phyloP scores from a whole-genome alignment of 2,797 vertebrate genomes.

The Apogon talboti region DNA sequence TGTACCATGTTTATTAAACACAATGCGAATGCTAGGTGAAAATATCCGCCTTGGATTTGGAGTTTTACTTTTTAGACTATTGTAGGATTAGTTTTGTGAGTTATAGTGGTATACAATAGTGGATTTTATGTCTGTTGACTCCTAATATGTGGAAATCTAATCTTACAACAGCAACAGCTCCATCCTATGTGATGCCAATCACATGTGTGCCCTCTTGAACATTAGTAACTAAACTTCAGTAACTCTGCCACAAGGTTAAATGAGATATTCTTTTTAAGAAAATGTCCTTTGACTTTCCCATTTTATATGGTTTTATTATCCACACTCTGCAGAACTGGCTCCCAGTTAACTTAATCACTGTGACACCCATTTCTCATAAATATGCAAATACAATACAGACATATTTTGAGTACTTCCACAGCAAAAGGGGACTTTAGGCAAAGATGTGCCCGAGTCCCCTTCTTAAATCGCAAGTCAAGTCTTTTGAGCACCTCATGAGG shows the following conservation, averaged over 20 bases:
- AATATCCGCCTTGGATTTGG: constrained; percentile 18
- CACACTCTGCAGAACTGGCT: constrained; percentile 69
- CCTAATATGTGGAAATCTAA: not conserved
- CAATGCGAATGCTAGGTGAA: constrained; percentile 38
- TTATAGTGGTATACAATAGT: too few relatives aligned
- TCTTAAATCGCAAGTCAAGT: constrained; percentile 39
- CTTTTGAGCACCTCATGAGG: constrained; percentile 34
- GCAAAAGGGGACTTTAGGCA: constrained; percentile 36
- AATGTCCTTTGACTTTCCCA: constrained; percentile 70
- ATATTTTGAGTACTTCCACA: constrained; percentile 48
- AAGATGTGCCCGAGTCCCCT: constrained; percentile 36
- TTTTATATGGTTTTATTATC: constrained; percentile 76
- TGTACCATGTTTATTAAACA: constrained; percentile 66
- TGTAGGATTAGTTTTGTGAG: too few relatives aligned
- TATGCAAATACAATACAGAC: constrained; percentile 76
- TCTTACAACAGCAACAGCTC: not conserved
- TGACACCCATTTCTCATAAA: constrained; percentile 78
- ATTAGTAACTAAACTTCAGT: constrained; percentile 6
- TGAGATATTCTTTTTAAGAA: constrained; percentile 39
- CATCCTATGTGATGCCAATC: not conserved
- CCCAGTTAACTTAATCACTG: constrained; percentile 76
- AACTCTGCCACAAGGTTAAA: constrained; percentile 32
- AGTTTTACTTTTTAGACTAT: too few relatives aligned
- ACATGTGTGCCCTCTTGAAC: not conserved
- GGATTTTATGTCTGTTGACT: not conserved